Evolutionary conservation across 2,113 vertebrate species (phyloP).

Genomic region (Rhea pennata): DNA sequence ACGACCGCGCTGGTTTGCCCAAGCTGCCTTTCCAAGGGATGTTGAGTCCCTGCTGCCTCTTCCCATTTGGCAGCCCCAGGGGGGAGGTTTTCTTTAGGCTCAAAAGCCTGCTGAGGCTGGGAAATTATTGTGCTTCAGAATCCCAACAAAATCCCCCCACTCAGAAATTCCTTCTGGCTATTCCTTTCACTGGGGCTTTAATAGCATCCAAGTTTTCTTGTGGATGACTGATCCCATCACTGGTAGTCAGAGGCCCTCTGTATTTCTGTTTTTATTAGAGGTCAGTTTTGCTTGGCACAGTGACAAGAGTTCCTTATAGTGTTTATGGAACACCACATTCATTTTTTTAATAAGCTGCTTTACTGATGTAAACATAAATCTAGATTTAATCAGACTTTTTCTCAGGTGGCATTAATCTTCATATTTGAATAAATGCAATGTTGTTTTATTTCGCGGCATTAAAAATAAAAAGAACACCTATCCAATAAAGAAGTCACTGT

Average conservation of each 20-base stretch:
- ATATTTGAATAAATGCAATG: slow-evolving; percentile 48
- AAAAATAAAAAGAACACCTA: slow-evolving; percentile 58
- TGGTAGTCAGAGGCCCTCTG: slow-evolving; percentile 53
- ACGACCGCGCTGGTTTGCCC: background rate
- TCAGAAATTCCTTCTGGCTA: slow-evolving; percentile 54
- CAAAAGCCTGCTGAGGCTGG: background rate
- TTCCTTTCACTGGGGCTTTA: slow-evolving; percentile 59
- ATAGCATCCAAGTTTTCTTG: slow-evolving; percentile 41
- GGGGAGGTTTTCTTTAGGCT: slow-evolving; percentile 43
- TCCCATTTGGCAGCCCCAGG: slow-evolving; percentile 32
- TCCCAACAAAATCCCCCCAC: background rate
- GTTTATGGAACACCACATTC: background rate
- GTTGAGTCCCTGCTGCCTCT: slow-evolving; percentile 2
- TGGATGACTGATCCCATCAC: slow-evolving; percentile 54
- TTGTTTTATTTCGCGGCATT: slow-evolving; percentile 55
- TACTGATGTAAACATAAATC: slow-evolving; percentile 66
- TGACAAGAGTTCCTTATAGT: slow-evolving; percentile 32
- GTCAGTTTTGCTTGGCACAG: slow-evolving; percentile 61
- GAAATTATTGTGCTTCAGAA: background rate
- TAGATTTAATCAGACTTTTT: slow-evolving; percentile 65
- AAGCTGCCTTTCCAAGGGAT: slow-evolving; percentile 21
- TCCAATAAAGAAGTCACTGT: slow-evolving; percentile 58
- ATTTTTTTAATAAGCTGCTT: slow-evolving; percentile 42
- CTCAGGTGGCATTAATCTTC: slow-evolving; percentile 56
- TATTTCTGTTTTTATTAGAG: slow-evolving; percentile 67